Percentiles rank a stretch among this genome's conserved stretches.
These are phyloP conservation scores for Dyspetes luteomarginatus DNA, from an alignment of 2,888 invertebrate genomes.

Conservation along the genomic window DNA sequence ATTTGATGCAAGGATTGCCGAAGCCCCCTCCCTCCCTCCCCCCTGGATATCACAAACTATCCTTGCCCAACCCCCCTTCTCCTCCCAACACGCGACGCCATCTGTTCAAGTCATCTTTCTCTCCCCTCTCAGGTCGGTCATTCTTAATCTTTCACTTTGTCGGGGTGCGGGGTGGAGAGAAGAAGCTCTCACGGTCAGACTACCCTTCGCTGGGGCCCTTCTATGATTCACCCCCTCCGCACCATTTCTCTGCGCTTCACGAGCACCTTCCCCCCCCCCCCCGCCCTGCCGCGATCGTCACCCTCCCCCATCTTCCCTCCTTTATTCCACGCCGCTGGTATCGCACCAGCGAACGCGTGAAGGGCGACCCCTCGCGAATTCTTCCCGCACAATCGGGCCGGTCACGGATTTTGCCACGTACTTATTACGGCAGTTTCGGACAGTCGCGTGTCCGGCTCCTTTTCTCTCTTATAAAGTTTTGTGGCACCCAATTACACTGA, in stretches of 20 bases:
- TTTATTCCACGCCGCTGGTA: not conserved
- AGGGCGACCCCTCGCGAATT: constrained; percentile 19
- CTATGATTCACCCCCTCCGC: not conserved
- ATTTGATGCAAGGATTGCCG: too few relatives aligned
- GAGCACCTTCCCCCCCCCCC: not conserved
- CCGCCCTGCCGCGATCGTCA: not conserved
- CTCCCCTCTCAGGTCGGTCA: constrained; percentile 25
- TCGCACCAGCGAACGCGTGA: constrained; percentile 6
- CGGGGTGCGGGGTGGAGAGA: not conserved
- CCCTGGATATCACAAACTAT: not conserved
- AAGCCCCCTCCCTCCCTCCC: constrained; percentile 23
- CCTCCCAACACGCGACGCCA: constrained; percentile 39
- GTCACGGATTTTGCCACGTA: constrained; percentile 41
- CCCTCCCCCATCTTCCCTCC: not conserved
- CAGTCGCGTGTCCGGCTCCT: not conserved
- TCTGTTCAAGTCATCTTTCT: constrained; percentile 34
- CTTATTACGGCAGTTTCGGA: constrained; percentile 39
- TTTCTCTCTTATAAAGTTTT: too few relatives aligned
- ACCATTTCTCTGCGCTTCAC: not conserved
- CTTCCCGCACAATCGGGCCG: constrained; percentile 26
- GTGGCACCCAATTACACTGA: too few relatives aligned
- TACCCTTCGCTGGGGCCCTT: constrained; percentile 18
- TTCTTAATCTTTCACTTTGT: constrained; percentile 33
- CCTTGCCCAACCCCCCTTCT: too few relatives aligned
- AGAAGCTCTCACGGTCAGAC: not conserved